Evolutionary conservation across 2,113 vertebrate genomes (phyloP), one percentile per base, ranked within the genome.

Genomic region (Larimichthys polyactis): DNA sequence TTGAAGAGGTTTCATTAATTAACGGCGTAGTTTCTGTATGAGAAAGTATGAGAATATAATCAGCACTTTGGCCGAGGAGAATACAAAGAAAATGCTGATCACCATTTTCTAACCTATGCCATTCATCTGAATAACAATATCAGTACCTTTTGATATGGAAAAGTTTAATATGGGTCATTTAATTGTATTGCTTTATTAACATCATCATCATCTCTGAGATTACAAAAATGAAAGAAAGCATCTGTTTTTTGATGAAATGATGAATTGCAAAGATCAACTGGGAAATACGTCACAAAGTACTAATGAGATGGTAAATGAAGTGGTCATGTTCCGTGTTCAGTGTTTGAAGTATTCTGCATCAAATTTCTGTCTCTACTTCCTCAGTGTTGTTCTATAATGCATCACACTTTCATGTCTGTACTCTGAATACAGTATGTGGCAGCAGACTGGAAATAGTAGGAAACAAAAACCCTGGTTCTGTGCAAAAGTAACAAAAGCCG

Each of bases 1-100:
- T 48, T 44, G 3, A 62, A 55, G 12, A 71, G 55, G 24, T 32
- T 27, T 62, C 5, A 75, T 80, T 17, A 70, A 52, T 84, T 15
- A 52, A 58, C 62, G 20, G 36, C n/a, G 20, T 8, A 57, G 17
- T 59, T 52, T 63, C 4, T 55, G 27, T 22, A 14, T 46, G 14
- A n/a, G 17, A 60, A 55, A 63, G 6, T 11, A 51, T 11, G n/a
- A 43, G 8, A 72, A 71, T 32, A 14, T 20, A 24, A 57, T 49
- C 27, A 49, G 20, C 12, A 7, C 16, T 40, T 32, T 46, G 16
- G 11, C 4, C n/a, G 0, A 0, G 16, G 60, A 66, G 67, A 15
- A 58, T 24, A 15, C 22, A 40, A 60, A n/a, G 27, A 78, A 65
- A 71, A 40, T 1, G 11, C 19, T 3, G 5, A 46, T 60, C 49